Conservation (phyloP, 2,888 invertebrate species). For the Villa cingulata region DNA sequence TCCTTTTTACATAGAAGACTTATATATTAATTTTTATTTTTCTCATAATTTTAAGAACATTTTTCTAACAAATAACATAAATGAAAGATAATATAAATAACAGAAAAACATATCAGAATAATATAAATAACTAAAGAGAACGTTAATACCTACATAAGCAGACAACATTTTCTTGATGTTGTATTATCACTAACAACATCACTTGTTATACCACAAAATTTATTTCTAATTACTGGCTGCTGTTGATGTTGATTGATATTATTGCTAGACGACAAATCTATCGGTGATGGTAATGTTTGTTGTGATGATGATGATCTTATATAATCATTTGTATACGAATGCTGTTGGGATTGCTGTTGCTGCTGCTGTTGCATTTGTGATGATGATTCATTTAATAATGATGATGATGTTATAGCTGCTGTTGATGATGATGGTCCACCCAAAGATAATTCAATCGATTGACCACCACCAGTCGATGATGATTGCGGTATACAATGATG, state of each 20-base stretch:
- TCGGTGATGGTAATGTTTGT: too few species aligned
- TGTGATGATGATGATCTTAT: slow-evolving; percentile 24
- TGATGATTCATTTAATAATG: slow-evolving; percentile 15
- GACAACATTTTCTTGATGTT: slow-evolving; percentile 57
- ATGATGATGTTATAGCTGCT: slow-evolving; percentile 19
- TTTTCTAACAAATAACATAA: slow-evolving; percentile 13
- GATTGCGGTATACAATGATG: slow-evolving; percentile 8
- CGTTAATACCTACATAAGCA: slow-evolving; percentile 46
- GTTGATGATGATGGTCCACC: slow-evolving; percentile 29
- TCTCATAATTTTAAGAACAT: slow-evolving; percentile 7
- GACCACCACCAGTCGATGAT: slow-evolving; percentile 33
- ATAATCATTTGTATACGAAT: too few species aligned
- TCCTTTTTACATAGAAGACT: too few species aligned
- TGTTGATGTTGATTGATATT: slow-evolving; percentile 20
- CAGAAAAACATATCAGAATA: slow-evolving; percentile 12
- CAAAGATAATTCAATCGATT: slow-evolving; percentile 35
- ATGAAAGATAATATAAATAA: slow-evolving; percentile 15
- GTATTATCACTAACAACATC: slow-evolving; percentile 61
- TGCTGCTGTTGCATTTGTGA: neutral
- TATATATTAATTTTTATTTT: too few species aligned
- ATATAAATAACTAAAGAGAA: slow-evolving; percentile 13
- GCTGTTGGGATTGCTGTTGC: slow-evolving; percentile 19
- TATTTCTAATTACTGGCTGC: slow-evolving; percentile 29
- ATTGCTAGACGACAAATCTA: slow-evolving; percentile 18
- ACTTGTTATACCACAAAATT: slow-evolving; percentile 62